Evolutionary conservation across 1,140 invertebrate genomes (phyloP).

Genomic region (Magallana ariakensis): DNA sequence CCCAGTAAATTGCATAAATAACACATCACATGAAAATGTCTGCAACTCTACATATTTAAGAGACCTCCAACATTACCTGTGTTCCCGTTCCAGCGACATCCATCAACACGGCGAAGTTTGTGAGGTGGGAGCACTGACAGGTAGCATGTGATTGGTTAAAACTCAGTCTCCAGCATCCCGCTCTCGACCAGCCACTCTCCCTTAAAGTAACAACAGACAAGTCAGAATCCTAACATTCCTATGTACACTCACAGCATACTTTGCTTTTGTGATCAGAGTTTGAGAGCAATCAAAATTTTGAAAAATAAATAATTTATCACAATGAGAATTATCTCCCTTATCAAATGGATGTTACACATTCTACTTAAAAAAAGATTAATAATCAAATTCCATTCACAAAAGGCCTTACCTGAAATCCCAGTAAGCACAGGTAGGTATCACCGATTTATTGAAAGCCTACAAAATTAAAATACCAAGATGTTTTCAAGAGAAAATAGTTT

Average conservation of each 20-base stretch:
- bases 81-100: constrained; percentile 71
- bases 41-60: too few relatives aligned
- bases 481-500: background rate
- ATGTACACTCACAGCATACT: too few relatives aligned
- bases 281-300: too few relatives aligned
- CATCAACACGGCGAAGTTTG: constrained; percentile 91
- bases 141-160: constrained; percentile 93
- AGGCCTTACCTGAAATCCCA: constrained; percentile 88
- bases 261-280: too few relatives aligned
- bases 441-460: background rate
- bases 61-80: constrained; percentile 52
- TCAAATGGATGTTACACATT: too few relatives aligned
- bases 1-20: too few relatives aligned
- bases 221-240: too few relatives aligned
- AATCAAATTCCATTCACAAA: too few relatives aligned
- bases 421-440: constrained; percentile 92
- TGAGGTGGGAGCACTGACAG: constrained; percentile 97
- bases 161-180: constrained; percentile 90
- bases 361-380: too few relatives aligned
- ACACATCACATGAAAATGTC: too few relatives aligned
- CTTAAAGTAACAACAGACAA: background rate
- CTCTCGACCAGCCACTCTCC: constrained; percentile 87
- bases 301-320: too few relatives aligned
- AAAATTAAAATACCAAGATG: background rate
- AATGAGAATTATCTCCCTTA: too few relatives aligned